phyloP scores from a whole-genome alignment of 2,888 invertebrate genomes.

The Cryptosula pallasiana region DNA sequence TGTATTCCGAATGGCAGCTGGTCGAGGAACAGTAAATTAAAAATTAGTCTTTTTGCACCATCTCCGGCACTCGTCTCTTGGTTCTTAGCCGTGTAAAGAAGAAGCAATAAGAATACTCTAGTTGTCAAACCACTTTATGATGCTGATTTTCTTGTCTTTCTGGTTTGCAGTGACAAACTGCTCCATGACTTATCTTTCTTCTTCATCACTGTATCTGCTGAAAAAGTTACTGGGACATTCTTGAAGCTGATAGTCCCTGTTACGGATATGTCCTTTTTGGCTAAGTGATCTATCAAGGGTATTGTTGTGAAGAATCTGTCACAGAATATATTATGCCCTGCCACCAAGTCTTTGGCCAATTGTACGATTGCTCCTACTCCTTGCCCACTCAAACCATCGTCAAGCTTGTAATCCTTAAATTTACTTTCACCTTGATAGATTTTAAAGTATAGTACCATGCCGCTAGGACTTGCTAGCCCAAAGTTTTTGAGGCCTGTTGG shows the following conservation, averaged over 20 bases:
- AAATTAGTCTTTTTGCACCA: too few species aligned
- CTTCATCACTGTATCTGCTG: too few species aligned
- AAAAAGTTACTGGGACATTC: neutral
- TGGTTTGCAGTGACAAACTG: too few species aligned
- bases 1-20: too few species aligned
- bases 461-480: neutral
- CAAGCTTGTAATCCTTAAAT: neutral
- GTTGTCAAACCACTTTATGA: too few species aligned
- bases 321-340: neutral
- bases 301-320: neutral
- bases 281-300: slow-evolving; percentile 1
- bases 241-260: neutral
- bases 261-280: neutral
- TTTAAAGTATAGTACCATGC: neutral
- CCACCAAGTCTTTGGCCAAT: neutral
- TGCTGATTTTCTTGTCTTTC: too few species aligned
- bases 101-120: too few species aligned
- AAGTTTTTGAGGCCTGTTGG: neutral
- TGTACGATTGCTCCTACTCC: neutral
- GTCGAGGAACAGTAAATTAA: too few species aligned
- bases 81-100: too few species aligned
- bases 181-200: too few species aligned
- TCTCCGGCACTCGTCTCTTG: too few species aligned
- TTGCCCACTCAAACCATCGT: neutral
- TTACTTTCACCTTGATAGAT: neutral